Conservation (phyloP, 2,888 invertebrate genomes). For the Hydropsyche betteni region DNA sequence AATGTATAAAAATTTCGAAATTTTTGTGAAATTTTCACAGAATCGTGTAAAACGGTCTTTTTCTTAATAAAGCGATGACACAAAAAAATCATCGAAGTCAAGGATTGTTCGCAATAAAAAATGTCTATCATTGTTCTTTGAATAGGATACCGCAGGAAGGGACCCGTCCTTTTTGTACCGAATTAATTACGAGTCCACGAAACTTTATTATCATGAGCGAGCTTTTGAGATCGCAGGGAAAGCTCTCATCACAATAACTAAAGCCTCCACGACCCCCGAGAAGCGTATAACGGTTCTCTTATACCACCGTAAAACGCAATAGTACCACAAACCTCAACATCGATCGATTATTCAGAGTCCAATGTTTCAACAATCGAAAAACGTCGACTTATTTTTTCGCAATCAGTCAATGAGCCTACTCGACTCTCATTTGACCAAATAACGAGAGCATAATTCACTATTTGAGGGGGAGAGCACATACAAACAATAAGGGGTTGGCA, state of each 20-base stretch:
- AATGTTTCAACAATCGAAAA: background rate
- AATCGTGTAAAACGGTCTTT: slow-evolving; percentile 20
- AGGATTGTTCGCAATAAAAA: slow-evolving; percentile 42
- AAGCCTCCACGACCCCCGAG: background rate
- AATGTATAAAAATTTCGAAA: too few relatives aligned
- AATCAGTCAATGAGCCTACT: background rate
- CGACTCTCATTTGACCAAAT: background rate
- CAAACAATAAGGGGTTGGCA: slow-evolving; percentile 27
- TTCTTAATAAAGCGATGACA: background rate
- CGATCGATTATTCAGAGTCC: too few relatives aligned
- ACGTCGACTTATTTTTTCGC: background rate
- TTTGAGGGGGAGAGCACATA: background rate
- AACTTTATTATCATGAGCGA: slow-evolving; percentile 20
- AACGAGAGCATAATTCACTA: slow-evolving; percentile 35
- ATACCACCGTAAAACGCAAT: background rate
- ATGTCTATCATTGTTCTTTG: slow-evolving; percentile 43
- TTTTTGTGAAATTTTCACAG: too few relatives aligned
- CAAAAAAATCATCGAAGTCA: slow-evolving; percentile 7
- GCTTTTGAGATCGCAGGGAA: slow-evolving; percentile 21
- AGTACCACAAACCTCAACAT: too few relatives aligned
- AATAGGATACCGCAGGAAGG: slow-evolving; percentile 33
- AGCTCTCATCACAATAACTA: slow-evolving; percentile 6
- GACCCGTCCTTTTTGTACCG: slow-evolving; percentile 30
- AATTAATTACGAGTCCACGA: slow-evolving; percentile 35
- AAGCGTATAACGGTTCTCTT: slow-evolving; percentile 28